Base-by-base conservation (phyloP, 2,888 invertebrate genomes). In the Matsumyia berberina region DNA sequence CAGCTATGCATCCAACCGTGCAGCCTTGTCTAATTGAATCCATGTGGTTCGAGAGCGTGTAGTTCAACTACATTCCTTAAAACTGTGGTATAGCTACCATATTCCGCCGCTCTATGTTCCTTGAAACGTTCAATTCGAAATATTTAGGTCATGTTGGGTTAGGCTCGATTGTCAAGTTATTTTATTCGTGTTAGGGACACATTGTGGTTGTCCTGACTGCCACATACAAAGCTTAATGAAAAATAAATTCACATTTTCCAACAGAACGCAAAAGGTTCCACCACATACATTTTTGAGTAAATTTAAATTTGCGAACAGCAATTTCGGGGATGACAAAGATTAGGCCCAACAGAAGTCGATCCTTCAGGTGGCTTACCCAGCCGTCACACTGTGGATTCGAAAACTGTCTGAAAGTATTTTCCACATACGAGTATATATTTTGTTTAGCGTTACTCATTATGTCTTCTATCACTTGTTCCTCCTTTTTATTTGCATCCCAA, bases 131-230 rank as follows among this genome's bases (percentile, higher is more conserved):
- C 49, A 66, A 72, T 77, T 53, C 39, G 29, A 7, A 37, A 51
- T 53, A 77, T 82, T 53, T 55, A 39, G 82, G 82, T 77, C 77
- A 82, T 77, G 60, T 72, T 82, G 77, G 66, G 53, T 72, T 72
- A 53, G 77, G 66, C 37, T 17, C 19, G 42, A 57, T 24, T 66
- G 66, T 58, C 44, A 66, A 46, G 37, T 74, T 44, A 51, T 58
- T 64, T 64, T 11, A 35, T 31, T 7, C 11, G 9, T 12, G 17
- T 6, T 8, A 31, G 0, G 57, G 44, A 46, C 44, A 42, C 31
- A 19, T 46, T 70, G 37, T 29, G 35, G 37, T 6, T 15, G 24
- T 29, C 15, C 29, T 31, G 4, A 35, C 37, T 5, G 15, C 11
- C 37, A 31, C 11, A 12, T 15, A 12, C 39, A 42, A 35, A 1